These are phyloP conservation scores for Caenorhabditis inopinata DNA, from an alignment of 1,140 invertebrate genomes.

Conservation along the genomic window DNA sequence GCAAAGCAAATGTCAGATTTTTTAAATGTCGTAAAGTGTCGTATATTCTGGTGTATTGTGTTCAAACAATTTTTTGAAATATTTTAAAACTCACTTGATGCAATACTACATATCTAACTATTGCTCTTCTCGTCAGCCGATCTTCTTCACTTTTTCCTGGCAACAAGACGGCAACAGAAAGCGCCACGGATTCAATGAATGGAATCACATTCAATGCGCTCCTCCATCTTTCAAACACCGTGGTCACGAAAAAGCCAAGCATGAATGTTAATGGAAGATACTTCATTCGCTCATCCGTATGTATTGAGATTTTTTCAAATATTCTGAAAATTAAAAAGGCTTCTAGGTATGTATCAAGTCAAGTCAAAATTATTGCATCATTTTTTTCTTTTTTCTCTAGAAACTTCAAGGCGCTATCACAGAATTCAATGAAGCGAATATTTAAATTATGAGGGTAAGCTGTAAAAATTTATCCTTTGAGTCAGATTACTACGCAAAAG, in stretches of 20 bases:
- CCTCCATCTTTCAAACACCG: slow-evolving; percentile 38
- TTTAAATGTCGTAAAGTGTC: too few species aligned
- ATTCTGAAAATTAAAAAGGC: not conserved
- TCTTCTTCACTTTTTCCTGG: slow-evolving; percentile 75
- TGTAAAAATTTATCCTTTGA: too few species aligned
- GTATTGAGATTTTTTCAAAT: not conserved
- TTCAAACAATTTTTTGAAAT: not conserved
- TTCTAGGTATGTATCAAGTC: too few species aligned
- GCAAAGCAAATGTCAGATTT: too few species aligned
- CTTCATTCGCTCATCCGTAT: slow-evolving; percentile 1
- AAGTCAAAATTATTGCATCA: too few species aligned
- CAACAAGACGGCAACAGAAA: slow-evolving; percentile 73
- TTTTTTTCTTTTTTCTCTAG: too few species aligned
- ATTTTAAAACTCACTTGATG: not conserved
- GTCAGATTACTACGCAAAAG: too few species aligned
- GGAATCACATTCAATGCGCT: slow-evolving; percentile 21
- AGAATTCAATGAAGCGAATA: too few species aligned
- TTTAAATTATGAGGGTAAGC: too few species aligned
- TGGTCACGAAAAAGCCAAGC: slow-evolving; percentile 39
- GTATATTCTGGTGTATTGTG: too few species aligned
- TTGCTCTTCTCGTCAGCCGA: slow-evolving; percentile 81
- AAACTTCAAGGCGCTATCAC: too few species aligned
- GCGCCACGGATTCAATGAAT: slow-evolving; percentile 65
- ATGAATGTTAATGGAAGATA: slow-evolving; percentile 35
- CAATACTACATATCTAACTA: slow-evolving; percentile 77